Conservation (phyloP, 1,140 invertebrate genomes). For the Trichogramma pretiosum region DNA sequence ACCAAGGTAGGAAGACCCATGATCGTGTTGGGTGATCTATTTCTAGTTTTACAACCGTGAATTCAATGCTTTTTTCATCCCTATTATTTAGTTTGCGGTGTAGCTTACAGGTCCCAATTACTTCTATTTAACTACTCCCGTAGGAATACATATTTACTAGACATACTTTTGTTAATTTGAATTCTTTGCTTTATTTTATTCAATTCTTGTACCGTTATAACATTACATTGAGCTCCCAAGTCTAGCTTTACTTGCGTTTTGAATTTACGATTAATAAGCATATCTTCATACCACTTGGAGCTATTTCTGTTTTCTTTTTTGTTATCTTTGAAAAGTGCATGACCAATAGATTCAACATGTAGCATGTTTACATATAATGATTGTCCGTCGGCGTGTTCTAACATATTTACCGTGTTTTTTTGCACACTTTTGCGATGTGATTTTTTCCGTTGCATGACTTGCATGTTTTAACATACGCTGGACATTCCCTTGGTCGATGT, state of each 20-base stretch:
- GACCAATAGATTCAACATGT: too few species aligned
- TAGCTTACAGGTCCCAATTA: slow-evolving; percentile 20
- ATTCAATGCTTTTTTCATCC: slow-evolving; percentile 10
- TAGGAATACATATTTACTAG: slow-evolving; percentile 7
- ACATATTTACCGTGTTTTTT: too few species aligned
- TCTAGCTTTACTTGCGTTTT: slow-evolving; percentile 15
- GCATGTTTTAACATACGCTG: slow-evolving; percentile 14
- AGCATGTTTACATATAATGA: too few species aligned
- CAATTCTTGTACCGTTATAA: slow-evolving; percentile 4
- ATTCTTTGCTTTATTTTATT: slow-evolving; percentile 2
- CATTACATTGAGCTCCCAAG: slow-evolving; percentile 15
- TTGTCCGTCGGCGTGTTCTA: too few species aligned
- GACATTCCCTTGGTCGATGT: slow-evolving; percentile 12
- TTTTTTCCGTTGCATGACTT: slow-evolving; percentile 11
- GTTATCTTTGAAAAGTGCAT: too few species aligned
- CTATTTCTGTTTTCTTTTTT: background rate
- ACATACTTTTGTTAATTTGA: slow-evolving; percentile 3
- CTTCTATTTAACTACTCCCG: slow-evolving; percentile 11
- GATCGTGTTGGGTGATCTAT: slow-evolving; percentile 17
- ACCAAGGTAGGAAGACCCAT: slow-evolving; percentile 16
- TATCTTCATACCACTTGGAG: slow-evolving; percentile 11
- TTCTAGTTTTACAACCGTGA: slow-evolving; percentile 17
- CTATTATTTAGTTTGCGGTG: slow-evolving; percentile 19
- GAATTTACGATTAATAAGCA: slow-evolving; percentile 3
- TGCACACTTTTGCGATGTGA: slow-evolving; percentile 17